phyloP scores from a whole-genome alignment of 1,140 invertebrate species.

The Halictus rubicundus region DNA sequence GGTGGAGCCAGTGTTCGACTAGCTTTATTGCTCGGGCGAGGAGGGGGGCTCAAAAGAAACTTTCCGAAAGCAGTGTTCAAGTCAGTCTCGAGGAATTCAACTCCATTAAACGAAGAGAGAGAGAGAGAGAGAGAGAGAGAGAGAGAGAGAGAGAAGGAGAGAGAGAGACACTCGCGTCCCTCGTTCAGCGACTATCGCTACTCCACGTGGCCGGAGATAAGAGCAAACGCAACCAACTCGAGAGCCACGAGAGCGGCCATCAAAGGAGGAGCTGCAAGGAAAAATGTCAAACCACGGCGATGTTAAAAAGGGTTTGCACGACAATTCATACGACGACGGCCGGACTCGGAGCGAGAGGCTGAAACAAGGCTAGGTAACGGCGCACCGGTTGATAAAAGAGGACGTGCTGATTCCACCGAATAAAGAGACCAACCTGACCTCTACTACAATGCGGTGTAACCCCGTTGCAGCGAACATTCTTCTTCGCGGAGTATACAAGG shows the following conservation, averaged over 20 bases:
- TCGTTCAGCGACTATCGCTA: background rate
- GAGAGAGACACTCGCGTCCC: background rate
- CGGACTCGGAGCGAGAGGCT: background rate
- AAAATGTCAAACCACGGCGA: constrained; percentile 1
- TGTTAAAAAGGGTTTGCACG: background rate
- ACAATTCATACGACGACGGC: background rate
- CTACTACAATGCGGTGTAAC: background rate
- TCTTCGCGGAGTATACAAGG: too few species aligned
- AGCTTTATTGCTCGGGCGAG: too few species aligned
- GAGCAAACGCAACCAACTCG: constrained; percentile 9
- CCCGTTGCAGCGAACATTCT: too few species aligned
- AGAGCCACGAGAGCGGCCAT: background rate
- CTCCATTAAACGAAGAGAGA: background rate
- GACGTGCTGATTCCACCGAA: background rate
- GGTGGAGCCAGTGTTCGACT: too few species aligned
- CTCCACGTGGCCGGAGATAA: background rate
- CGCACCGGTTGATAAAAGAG: background rate
- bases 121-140: background rate
- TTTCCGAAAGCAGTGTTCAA: background rate
- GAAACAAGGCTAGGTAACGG: background rate
- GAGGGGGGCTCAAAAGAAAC: background rate
- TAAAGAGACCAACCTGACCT: background rate
- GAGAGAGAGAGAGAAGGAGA: background rate
- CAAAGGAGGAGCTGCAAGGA: background rate
- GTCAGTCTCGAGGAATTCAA: background rate